Percentiles rank a stretch among this genome's conserved stretches.
phyloP scores from a whole-genome alignment of 2,888 invertebrate species.

The Apotomis capreana region DNA sequence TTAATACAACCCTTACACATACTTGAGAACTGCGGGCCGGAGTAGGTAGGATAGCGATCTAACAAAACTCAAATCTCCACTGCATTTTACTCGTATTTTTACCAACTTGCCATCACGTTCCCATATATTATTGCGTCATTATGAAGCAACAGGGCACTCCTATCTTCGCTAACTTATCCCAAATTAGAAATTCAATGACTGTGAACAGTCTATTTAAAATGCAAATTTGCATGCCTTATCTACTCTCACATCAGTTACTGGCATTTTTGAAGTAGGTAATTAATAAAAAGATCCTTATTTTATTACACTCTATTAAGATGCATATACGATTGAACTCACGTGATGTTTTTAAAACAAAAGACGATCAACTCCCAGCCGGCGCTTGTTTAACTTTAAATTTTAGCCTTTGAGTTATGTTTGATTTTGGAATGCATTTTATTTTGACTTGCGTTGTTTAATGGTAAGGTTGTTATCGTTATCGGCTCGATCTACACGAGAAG shows the following conservation, averaged over 20 bases:
- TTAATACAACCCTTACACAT: too few relatives aligned
- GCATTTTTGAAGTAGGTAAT: conserved; percentile 10
- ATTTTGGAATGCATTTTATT: conserved; percentile 1
- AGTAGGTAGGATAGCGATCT: too few relatives aligned
- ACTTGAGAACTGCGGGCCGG: too few relatives aligned
- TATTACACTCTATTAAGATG: conserved; percentile 42
- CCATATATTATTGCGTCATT: background rate
- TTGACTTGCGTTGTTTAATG: conserved; percentile 1
- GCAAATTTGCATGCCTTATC: conserved; percentile 45
- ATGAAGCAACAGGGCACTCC: background rate
- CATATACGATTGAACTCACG: conserved; percentile 51
- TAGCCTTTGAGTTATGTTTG: background rate
- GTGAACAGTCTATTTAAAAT: conserved; percentile 44
- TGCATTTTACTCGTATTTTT: too few relatives aligned
- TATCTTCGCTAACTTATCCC: conserved; percentile 1
- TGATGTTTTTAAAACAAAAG: conserved; percentile 44
- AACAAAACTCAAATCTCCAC: too few relatives aligned
- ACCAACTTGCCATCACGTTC: background rate
- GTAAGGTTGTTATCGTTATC: conserved; percentile 58
- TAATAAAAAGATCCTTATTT: conserved; percentile 1
- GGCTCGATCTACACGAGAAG: conserved; percentile 69
- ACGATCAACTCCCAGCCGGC: background rate
- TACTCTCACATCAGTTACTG: conserved; percentile 25
- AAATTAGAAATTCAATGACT: conserved; percentile 37
- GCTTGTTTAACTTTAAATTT: background rate